Evolutionary conservation across 2,888 invertebrate genomes (phyloP), one percentile per base, ranked within the genome.

Genomic region (Nowickia ferox): DNA sequence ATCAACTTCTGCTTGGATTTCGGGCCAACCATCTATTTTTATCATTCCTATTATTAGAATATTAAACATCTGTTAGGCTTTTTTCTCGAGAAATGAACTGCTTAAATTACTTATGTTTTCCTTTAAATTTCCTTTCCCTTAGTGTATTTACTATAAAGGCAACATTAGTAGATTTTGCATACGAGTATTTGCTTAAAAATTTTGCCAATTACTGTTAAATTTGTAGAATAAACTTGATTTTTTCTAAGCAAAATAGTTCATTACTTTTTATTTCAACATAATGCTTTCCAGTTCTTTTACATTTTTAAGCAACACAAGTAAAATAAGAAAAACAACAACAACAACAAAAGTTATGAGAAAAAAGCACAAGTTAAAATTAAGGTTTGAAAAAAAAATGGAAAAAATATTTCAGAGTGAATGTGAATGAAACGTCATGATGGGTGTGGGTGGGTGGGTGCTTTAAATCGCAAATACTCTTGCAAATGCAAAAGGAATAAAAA

Each of bases 351-450:
- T 15, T 15, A 15, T 30, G n/a, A n/a, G n/a, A n/a, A 59, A 8
- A 61, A 42, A 42, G 11, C 11, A 53, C 8, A 17, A 38, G 44
- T 76, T 65, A 19, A 44, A 66, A 68, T 68, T 68, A 57, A 68
- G 3, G 38, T 46, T 65, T 22, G 61, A 17, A 71, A 57, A n/a
- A 8, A 11, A 53, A 48, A 63, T 22, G 42, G 44, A 46, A 8
- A 8, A 42, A 53, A 75, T 65, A n/a, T 8, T 48, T 74, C 48
- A 38, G 30, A 38, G 19, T 19, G 46, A 19, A 59, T 46, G 5
- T 30, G 17, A 59, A 48, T 11, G 11, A 46, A 48, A 59, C 48
- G 19, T 48, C 17, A 15, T 19, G 38, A 9, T 9, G 30, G 2
- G 30, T 30, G 30, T 9, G 30, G 2, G 30, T 30, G 30, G 30